Percentiles rank a stretch among this genome's conserved stretches.
These are phyloP conservation scores for Puntigrus tetrazona DNA, from an alignment of 2,113 vertebrate genomes.

Conservation along the genomic window DNA sequence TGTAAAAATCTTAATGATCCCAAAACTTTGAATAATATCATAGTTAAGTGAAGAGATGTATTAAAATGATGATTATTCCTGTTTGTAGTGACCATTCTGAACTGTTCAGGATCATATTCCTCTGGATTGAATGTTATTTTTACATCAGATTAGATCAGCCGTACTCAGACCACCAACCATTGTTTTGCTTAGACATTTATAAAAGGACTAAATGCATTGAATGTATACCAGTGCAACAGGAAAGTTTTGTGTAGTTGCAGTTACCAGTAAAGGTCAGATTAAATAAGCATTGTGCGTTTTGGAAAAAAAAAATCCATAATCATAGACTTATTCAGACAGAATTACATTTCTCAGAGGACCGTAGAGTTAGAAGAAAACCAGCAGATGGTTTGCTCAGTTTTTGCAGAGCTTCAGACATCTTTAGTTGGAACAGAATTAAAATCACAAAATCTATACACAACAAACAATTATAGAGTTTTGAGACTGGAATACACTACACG, in stretches of 20 bases:
- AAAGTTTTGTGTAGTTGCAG: neutral
- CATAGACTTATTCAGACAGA: neutral
- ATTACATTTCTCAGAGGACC: slow-evolving; percentile 4
- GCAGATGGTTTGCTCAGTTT: neutral
- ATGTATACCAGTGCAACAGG: neutral
- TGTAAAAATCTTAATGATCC: neutral
- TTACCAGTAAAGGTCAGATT: neutral
- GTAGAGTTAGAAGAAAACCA: neutral
- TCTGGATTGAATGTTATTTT: neutral
- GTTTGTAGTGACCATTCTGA: neutral
- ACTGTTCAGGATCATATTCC: neutral
- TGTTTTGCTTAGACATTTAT: neutral
- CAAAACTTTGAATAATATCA: neutral
- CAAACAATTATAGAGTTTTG: neutral
- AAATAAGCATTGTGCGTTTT: neutral
- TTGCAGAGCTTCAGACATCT: neutral
- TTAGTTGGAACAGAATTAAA: neutral
- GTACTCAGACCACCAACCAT: neutral
- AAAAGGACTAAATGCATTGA: neutral
- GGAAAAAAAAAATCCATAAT: neutral
- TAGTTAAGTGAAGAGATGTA: neutral
- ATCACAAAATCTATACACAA: slow-evolving; percentile 10
- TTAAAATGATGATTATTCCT: neutral
- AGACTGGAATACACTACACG: neutral
- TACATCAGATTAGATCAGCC: neutral